Percentiles rank a stretch among this genome's conserved stretches.
phyloP scores from a whole-genome alignment of 2,888 invertebrate genomes.

The Pseudococcus longispinus region DNA sequence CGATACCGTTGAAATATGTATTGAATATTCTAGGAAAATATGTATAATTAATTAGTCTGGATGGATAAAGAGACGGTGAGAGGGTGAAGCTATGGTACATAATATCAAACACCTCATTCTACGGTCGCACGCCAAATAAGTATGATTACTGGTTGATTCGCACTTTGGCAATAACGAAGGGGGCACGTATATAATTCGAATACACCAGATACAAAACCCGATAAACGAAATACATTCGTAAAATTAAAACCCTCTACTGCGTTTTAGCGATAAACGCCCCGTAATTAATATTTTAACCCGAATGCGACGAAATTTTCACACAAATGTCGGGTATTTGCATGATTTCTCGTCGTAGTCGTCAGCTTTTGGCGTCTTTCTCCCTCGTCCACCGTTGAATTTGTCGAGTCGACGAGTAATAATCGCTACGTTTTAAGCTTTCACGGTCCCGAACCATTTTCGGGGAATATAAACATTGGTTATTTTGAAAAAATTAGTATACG shows the following conservation, averaged over 20 bases:
- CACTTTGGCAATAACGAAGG: not conserved
- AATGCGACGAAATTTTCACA: not conserved
- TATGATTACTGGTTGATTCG: not conserved
- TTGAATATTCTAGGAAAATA: not conserved
- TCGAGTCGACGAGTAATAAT: not conserved
- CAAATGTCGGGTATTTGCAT: not conserved
- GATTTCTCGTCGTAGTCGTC: not conserved
- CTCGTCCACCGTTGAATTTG: not conserved
- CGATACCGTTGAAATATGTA: not conserved
- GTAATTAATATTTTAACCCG: conserved; percentile 25
- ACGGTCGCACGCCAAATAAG: not conserved
- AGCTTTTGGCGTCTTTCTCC: not conserved
- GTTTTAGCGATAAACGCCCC: not conserved
- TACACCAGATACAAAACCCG: not conserved
- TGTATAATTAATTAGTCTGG: not conserved
- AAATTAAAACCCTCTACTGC: not conserved
- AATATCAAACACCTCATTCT: not conserved
- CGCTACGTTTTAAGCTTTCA: too few relatives aligned
- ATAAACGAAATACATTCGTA: conserved; percentile 18
- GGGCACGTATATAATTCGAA: not conserved
- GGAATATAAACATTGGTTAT: too few relatives aligned
- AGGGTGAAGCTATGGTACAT: not conserved
- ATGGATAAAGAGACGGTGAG: not conserved
- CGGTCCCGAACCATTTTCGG: too few relatives aligned
- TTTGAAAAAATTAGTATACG: too few relatives aligned